phyloP scores from a whole-genome alignment of 2,797 vertebrate genomes.

The Cossypha caffra region DNA sequence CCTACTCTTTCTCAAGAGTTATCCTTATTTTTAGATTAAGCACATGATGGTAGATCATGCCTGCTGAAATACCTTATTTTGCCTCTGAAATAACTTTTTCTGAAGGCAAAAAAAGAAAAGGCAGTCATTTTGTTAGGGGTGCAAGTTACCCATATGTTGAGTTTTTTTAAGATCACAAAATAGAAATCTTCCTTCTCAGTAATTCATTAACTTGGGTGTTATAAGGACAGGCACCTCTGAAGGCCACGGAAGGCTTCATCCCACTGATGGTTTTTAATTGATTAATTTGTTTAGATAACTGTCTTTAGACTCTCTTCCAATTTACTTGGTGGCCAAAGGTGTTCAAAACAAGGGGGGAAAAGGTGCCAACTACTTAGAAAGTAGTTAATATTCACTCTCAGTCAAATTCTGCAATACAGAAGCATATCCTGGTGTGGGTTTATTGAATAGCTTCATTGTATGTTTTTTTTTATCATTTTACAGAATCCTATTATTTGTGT shows the following conservation, averaged over 20 bases:
- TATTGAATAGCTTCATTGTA: neutral
- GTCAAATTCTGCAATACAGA: neutral
- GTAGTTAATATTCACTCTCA: neutral
- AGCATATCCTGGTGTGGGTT: neutral
- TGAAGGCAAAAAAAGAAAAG: neutral
- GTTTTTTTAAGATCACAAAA: neutral
- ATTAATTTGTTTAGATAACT: neutral
- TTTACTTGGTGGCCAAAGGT: neutral
- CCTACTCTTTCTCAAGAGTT: conserved; percentile 6
- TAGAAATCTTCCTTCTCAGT: neutral
- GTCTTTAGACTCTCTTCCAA: neutral
- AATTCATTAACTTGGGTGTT: neutral
- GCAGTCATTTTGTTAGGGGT: neutral
- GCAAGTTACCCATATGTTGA: accelerated
- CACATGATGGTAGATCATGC: neutral
- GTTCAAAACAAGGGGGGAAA: neutral
- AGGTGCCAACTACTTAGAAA: neutral
- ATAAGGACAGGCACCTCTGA: neutral
- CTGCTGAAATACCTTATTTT: neutral
- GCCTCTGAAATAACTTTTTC: neutral
- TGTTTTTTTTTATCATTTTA: neutral
- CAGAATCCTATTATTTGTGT: neutral
- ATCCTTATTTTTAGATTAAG: conserved; percentile 54
- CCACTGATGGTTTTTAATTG: neutral
- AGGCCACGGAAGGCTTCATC: neutral